Base-by-base conservation (phyloP, 2,797 vertebrate genomes). In the Orestias chungarensis region DNA sequence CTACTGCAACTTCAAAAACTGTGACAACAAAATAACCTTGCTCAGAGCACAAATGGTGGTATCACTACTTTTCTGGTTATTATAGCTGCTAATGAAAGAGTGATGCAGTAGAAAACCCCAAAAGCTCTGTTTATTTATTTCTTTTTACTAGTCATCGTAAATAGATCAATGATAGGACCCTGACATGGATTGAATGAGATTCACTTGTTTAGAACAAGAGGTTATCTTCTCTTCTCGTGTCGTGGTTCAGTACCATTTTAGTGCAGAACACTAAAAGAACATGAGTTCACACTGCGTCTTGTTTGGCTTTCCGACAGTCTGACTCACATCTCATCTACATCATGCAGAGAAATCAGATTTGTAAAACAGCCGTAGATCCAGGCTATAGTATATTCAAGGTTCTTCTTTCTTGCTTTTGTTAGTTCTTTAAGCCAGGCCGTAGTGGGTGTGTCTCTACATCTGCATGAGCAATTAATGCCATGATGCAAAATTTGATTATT, bases 241-340 rank as follows among this genome's bases (percentile, higher is more conserved):
- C n/a, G 27, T 7, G 33, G 35, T 40, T 25, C 35, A 17, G 38
- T 42, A 38, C 59, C 9, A 14, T 42, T 64, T 42, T 15, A 42
- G 6, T 64, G 35, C 35, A 64, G 35, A n/a, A 7, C 59, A n/a
- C 5, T 64, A 17, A 64, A 3, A 25, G 40, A 42, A 15, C 12
- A 8, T 42, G 59, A 38, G n/a, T 64, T 64, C 38, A 64, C 0
- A 14, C 14, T 42, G 14, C 4, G 59, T 25, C 38, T 42, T 23
- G 59, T 70, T 70, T 59, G 11, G 4, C 27, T 31, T 33, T 59
- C 25, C 54, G 59, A 27, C 62, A 35, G 40, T 31, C 49, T 44
- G 25, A 72, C 40, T 73, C 62, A 40, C 38, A 54, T 54, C 33
- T 66, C 9, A 33, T 46, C 38, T 15, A 44, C 71, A 35, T 29